These are phyloP conservation scores for Melanophora roralis DNA, from an alignment of 2,888 invertebrate species.

Conservation along the genomic window DNA sequence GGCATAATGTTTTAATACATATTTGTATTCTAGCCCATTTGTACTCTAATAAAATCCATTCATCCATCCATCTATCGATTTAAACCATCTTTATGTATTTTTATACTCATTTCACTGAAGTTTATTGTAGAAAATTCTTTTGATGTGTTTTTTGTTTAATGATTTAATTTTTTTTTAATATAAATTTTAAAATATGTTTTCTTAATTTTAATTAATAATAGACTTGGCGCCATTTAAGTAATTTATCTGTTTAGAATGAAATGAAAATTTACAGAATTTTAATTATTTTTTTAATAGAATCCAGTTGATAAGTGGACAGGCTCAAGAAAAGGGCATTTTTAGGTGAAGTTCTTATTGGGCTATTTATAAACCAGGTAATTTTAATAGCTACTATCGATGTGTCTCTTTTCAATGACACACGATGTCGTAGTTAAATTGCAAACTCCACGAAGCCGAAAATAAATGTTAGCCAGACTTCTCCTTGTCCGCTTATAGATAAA, in stretches of 20 bases:
- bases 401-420: no score
- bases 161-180: background rate
- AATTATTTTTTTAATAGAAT: no score
- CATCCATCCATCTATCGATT: background rate
- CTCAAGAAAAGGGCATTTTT: no score
- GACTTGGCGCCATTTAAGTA: conserved; percentile 53
- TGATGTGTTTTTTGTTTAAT: conserved; percentile 8
- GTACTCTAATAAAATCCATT: background rate
- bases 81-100: conserved; percentile 16
- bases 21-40: background rate
- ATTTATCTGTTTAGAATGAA: conserved; percentile 38
- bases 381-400: no score
- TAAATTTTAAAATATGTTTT: background rate
- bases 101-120: conserved; percentile 11
- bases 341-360: no score
- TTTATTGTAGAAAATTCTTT: conserved; percentile 37
- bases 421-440: no score
- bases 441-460: no score
- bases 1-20: conserved; percentile 2
- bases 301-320: no score
- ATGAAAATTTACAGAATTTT: conserved; percentile 1
- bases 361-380: no score
- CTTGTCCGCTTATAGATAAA: no score
- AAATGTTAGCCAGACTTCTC: no score
- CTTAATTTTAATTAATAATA: background rate